Conservation (phyloP, 2,113 vertebrate species). For the Murina feae region DNA sequence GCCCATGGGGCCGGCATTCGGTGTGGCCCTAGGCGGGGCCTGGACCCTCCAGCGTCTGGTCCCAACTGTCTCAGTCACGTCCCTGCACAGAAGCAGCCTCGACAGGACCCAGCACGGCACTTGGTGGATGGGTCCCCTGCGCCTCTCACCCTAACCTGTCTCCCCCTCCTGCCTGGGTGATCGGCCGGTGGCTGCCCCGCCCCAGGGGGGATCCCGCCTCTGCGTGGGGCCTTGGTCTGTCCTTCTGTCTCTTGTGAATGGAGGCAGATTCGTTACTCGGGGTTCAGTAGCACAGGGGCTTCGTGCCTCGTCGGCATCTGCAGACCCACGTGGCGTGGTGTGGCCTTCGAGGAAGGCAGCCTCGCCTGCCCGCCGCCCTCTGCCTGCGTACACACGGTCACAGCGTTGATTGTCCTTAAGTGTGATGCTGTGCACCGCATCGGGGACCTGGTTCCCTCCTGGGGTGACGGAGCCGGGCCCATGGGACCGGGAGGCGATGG, state of each 20-base stretch:
- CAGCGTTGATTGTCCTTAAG: background rate
- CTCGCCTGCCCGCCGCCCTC: no score
- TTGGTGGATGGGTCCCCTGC: background rate
- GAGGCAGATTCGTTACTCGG: rapidly evolving
- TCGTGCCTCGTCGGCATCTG: no score
- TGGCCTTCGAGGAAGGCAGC: no score
- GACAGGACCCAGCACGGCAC: rapidly evolving
- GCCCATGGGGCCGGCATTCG: no score
- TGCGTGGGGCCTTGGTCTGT: background rate
- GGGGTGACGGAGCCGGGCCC: background rate
- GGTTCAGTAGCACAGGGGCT: no score
- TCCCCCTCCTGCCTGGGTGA: background rate
- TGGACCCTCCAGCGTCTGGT: no score
- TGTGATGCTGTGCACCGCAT: background rate
- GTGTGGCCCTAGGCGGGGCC: background rate
- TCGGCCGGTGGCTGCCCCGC: rapidly evolving
- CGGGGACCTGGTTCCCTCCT: background rate
- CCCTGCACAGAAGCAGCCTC: rapidly evolving
- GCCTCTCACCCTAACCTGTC: rapidly evolving
- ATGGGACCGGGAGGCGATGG: rapidly evolving
- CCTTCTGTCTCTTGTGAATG: rapidly evolving
- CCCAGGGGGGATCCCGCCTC: background rate
- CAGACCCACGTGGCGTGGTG: no score
- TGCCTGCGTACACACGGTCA: rapidly evolving
- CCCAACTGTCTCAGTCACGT: rapidly evolving